phyloP scores from a whole-genome alignment of 2,797 vertebrate species.

The Pipistrellus pipistrellus region DNA sequence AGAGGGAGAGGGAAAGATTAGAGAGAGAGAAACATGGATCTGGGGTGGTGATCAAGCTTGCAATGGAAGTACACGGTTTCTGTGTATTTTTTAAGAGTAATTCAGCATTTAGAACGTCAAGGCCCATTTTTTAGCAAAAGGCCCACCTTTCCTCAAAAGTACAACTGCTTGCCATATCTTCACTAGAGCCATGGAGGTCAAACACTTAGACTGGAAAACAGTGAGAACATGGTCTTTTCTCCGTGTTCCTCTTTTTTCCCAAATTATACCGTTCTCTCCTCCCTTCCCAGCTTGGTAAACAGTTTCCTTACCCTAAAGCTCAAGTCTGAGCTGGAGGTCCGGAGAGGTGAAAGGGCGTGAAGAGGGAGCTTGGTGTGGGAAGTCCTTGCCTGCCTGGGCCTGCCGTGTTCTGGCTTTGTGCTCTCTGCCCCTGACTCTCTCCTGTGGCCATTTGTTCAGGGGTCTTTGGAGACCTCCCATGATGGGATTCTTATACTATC shows the following conservation, averaged over 20 bases:
- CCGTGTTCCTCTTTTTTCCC: background rate
- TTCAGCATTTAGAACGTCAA: background rate
- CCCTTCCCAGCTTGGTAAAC: background rate
- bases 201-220: background rate
- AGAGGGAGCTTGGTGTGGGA: background rate
- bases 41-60: background rate
- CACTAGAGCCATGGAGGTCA: background rate
- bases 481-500: background rate
- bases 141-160: background rate
- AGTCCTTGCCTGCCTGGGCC: fast-evolving
- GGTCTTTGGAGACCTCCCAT: background rate
- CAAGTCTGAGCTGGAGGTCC: background rate
- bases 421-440: background rate
- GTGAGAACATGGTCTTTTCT: background rate
- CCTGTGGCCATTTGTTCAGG: too few species aligned
- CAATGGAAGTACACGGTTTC: background rate
- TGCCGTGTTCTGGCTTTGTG: background rate
- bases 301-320: background rate
- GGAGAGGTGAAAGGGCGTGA: fast-evolving
- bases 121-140: background rate
- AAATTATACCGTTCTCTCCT: background rate
- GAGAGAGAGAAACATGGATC: background rate
- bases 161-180: background rate
- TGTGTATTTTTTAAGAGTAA: background rate
- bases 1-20: background rate